Percentiles rank a stretch among this genome's conserved stretches.
Conservation (phyloP, 2,888 invertebrate species). For the Caenorhabditis auriculariae region DNA sequence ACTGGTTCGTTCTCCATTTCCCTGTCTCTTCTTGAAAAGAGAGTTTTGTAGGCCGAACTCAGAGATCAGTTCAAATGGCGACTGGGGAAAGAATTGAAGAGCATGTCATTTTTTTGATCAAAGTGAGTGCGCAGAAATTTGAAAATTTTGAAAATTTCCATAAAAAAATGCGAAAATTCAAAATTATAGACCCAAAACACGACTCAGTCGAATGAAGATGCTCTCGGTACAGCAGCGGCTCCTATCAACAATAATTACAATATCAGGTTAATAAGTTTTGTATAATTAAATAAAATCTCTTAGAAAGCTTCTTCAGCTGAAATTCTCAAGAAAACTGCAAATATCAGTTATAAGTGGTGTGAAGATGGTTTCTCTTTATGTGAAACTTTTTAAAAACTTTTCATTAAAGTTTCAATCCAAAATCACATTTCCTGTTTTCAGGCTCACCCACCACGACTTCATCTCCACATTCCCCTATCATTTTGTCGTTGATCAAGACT, state of each 20-base stretch:
- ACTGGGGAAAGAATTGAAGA: constrained; percentile 52
- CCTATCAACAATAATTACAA: constrained; percentile 27
- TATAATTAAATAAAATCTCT: neutral
- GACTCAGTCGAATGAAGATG: constrained; percentile 29
- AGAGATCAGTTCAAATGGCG: constrained; percentile 68
- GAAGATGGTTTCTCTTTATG: no score
- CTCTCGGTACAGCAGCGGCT: constrained; percentile 21
- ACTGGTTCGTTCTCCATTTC: constrained; percentile 68
- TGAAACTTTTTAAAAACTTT: no score
- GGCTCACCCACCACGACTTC: constrained; percentile 39
- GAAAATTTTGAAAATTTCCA: no score
- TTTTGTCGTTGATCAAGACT: constrained; percentile 58
- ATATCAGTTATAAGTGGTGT: no score
- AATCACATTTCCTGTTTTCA: no score
- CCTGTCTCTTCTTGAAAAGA: neutral
- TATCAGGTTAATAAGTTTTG: constrained; percentile 6
- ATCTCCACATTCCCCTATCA: constrained; percentile 54
- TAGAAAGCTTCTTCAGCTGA: constrained; percentile 1
- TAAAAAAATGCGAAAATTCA: no score
- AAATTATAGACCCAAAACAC: constrained; percentile 23
- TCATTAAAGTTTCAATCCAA: no score
- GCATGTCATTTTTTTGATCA: constrained; percentile 55
- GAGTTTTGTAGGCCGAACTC: constrained; percentile 68
- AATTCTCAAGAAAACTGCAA: no score
- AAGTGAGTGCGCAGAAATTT: constrained; percentile 13